Evolutionary conservation across 2,797 vertebrate species (phyloP).

Genomic region (Sebastolobus alascanus): DNA sequence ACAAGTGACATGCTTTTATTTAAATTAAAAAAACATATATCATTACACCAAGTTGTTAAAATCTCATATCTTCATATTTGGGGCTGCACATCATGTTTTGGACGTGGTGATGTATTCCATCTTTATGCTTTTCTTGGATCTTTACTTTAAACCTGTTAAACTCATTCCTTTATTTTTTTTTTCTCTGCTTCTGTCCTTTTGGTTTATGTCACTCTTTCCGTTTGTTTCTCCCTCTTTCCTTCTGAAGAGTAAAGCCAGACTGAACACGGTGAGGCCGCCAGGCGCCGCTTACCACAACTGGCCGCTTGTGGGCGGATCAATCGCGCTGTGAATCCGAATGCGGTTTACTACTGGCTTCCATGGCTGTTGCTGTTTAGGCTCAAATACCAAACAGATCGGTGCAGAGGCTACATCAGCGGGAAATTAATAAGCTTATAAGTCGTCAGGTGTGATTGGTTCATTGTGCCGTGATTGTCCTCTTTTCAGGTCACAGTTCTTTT

Average conservation of each 20-base stretch:
- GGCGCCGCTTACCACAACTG: conserved; percentile 10
- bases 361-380: neutral
- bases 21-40: neutral
- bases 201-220: conserved; percentile 42
- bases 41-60: neutral
- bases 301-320: conserved; percentile 5
- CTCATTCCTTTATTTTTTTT: conserved; percentile 12
- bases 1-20: neutral
- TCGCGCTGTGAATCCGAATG: conserved; percentile 7
- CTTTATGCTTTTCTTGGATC: conserved; percentile 26
- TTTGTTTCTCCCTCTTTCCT: neutral
- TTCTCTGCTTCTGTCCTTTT: conserved; percentile 17
- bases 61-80: neutral
- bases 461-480: neutral
- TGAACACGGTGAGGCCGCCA: neutral
- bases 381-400: neutral
- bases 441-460: neutral
- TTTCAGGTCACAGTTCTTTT: neutral
- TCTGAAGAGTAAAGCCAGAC: neutral
- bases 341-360: neutral
- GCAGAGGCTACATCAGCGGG: neutral
- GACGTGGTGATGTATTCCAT: neutral
- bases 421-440: neutral
- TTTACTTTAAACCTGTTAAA: conserved; percentile 15
- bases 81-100: neutral